Evolutionary conservation across 2,888 invertebrate genomes (phyloP), one percentile per base, ranked within the genome.

Genomic region (Aricia artaxerxes): DNA sequence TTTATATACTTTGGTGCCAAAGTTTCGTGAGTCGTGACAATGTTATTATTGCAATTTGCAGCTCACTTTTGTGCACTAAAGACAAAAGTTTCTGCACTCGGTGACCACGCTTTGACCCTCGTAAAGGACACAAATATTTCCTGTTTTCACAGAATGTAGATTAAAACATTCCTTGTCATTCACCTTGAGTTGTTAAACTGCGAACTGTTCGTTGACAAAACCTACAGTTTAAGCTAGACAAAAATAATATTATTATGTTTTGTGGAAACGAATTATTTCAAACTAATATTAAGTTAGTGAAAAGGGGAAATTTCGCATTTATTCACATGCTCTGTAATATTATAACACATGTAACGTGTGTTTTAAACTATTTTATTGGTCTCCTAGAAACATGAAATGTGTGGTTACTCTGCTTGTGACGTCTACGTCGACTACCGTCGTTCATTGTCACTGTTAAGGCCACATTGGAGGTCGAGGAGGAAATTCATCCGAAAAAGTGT

Each of bases 101-200:
- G 35, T 57, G 76, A 35, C 31, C 49, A 53, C 76, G 31, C 16
- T 53, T 76, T 35, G 49, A 49, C 53, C 57, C 49, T 53, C 31
- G 53, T 35, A 76, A 31, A 53, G 35, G 49, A 35, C 53, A 35
- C 3, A 57, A 31, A 35, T 57, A 76, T 76, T 76, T 76, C 76
- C 76, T 57, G 76, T 53, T 76, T 53, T 53, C 35, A 49, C 73
- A 44, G 73, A 44, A 73, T 44, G 73, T 73, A 31, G 53, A 53
- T 53, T 31, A 13, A 6, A 53, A 76, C 57, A 76, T 76, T 76
- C 57, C 53, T 75, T 53, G 31, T 53, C 76, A 53, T 6, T 57
- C 76, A 76, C 76, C 76, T 76, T 53, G 57, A 35, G 16, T 35
- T 53, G n/a, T n/a, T 6, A 53, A 57, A 53, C 35, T 57, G 57